Evolutionary conservation across 2,888 invertebrate species (phyloP), one percentile per base, ranked within the genome.

Genomic region (Zootermopsis nevadensis): DNA sequence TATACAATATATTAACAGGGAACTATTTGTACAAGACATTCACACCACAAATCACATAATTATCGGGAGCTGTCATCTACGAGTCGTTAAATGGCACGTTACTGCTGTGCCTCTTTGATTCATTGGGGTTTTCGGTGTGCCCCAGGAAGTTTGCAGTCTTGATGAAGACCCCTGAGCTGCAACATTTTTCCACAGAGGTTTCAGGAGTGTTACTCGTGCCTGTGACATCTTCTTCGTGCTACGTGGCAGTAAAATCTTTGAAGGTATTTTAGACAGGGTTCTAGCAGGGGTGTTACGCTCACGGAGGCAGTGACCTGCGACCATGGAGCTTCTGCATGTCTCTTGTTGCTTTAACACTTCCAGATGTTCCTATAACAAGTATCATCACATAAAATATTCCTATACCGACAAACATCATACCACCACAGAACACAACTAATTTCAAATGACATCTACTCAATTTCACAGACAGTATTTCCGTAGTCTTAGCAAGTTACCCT

Each of bases 331-430:
- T 10, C 79, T 22, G 31, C 55, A 79, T 22, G 38, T 79, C 31
- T 3, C 79, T 33, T 31, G 55, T 55, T 53, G 30, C n/a, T 60
- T 38, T 10, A 31, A 7, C 24, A 38, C 55, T 79, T 79, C 79
- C 30, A 79, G 55, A 55, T 79, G 79, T 24, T 79, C 79, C 79
- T 79, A 30, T 7, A 79, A 79, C 22, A 60, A 27, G 48, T 69
- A 22, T 24, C n/a, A n/a, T n/a, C n/a, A n/a, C n/a, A n/a, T n/a
- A n/a, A n/a, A n/a, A n/a, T n/a, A n/a, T n/a, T n/a, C n/a, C n/a
- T n/a, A n/a, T n/a, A n/a, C n/a, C n/a, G n/a, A n/a, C n/a, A n/a
- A n/a, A n/a, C n/a, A n/a, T n/a, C n/a, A n/a, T n/a, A n/a, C n/a
- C n/a, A n/a, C n/a, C n/a, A n/a, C n/a, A n/a, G n/a, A n/a, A n/a